phyloP scores from a whole-genome alignment of 2,888 invertebrate species.

The Strigamia transsilvanica region DNA sequence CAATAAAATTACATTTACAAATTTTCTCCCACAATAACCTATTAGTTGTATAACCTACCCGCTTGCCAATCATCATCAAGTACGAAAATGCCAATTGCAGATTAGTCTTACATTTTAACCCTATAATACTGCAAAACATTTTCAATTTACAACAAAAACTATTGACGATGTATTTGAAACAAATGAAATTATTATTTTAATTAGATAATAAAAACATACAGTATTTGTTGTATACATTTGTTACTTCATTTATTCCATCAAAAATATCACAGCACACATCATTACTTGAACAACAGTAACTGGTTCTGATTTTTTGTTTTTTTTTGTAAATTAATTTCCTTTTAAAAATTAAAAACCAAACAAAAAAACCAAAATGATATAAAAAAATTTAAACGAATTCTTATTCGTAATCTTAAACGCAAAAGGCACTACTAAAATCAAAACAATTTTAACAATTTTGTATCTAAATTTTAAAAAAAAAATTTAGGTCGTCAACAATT shows the following conservation, averaged over 20 bases:
- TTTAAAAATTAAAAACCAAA: neutral
- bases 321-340: neutral
- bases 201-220: conserved; percentile 1
- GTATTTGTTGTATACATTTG: conserved; percentile 27
- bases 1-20: too few species aligned
- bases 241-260: conserved; percentile 15
- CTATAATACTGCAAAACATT: too few species aligned
- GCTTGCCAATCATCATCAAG: too few species aligned
- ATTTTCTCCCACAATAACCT: too few species aligned
- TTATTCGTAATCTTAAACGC: neutral
- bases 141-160: too few species aligned
- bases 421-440: conserved; percentile 17
- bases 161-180: neutral
- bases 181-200: neutral
- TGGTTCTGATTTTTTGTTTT: neutral
- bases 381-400: too few species aligned
- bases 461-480: neutral
- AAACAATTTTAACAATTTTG: neutral
- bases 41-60: neutral
- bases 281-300: conserved; percentile 23
- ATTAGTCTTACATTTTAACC: too few species aligned
- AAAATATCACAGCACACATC: conserved; percentile 44
- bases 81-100: too few species aligned
- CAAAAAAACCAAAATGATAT: neutral
- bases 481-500: neutral